These are phyloP conservation scores for Caenorhabditis latens DNA, from an alignment of 1,140 invertebrate genomes.

Conservation along the genomic window DNA sequence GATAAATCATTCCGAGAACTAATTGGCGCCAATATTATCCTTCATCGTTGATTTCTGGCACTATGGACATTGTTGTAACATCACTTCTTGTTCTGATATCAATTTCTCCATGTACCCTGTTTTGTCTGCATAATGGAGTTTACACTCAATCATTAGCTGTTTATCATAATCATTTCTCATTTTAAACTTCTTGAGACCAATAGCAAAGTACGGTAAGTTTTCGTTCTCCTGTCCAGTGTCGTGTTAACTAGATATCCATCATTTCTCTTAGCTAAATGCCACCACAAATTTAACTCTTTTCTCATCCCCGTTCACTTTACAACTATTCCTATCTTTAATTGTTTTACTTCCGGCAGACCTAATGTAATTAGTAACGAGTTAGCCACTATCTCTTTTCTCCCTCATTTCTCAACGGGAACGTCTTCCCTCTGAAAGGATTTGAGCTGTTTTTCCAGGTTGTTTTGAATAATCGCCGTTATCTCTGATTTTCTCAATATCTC, in stretches of 20 bases:
- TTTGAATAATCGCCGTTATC: neutral
- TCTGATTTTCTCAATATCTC: too few relatives aligned
- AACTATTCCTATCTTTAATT: conserved; percentile 13
- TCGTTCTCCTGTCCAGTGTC: neutral
- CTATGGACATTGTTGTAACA: neutral
- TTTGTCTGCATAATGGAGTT: conserved; percentile 21
- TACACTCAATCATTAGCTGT: neutral
- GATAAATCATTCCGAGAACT: conserved; percentile 91
- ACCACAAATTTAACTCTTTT: neutral
- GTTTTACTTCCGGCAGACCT: neutral
- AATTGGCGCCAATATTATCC: neutral
- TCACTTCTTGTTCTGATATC: neutral
- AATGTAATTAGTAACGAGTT: conserved; percentile 37
- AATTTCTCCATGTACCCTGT: neutral
- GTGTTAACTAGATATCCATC: neutral
- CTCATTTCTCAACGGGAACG: neutral
- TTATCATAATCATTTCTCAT: conserved; percentile 28
- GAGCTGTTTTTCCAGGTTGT: conserved; percentile 36
- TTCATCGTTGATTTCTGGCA: neutral
- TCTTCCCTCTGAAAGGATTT: conserved; percentile 36
- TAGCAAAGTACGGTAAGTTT: conserved; percentile 28
- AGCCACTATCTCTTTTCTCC: neutral
- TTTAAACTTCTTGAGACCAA: conserved; percentile 31
- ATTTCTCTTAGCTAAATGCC: neutral
- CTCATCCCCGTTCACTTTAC: conserved; percentile 28